Evolutionary conservation across 92 coral and sea anemone genomes (phyloP).

Genomic region (Phenganax subtilis): DNA sequence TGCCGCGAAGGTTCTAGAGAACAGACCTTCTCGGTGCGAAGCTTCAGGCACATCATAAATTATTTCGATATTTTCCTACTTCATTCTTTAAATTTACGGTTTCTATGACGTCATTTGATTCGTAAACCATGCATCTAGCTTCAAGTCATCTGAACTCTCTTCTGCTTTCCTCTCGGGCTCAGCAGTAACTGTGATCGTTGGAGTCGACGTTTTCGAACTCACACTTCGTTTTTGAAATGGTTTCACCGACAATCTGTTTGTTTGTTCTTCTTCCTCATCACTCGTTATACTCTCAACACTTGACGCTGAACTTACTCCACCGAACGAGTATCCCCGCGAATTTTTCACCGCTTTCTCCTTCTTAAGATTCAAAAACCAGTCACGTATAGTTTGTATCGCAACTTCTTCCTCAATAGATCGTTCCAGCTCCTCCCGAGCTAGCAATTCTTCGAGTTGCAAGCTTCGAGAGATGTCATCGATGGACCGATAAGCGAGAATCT

Average conservation of each 20-base stretch:
- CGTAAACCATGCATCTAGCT: constrained; percentile 34
- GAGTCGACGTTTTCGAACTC: constrained; percentile 14
- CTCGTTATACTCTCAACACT: constrained; percentile 72
- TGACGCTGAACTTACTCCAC: constrained; percentile 62
- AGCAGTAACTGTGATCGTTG: constrained; percentile 11
- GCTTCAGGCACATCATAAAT: no score
- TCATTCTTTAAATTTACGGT: not conserved
- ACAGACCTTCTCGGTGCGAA: no score
- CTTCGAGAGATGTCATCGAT: constrained; percentile 85
- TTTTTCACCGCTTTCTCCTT: constrained; percentile 73
- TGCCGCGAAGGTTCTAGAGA: no score
- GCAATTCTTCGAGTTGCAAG: constrained; percentile 83
- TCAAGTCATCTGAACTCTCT: not conserved
- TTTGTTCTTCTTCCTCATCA: constrained; percentile 62
- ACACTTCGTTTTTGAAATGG: constrained; percentile 28
- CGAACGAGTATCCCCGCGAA: constrained; percentile 55
- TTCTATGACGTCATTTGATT: constrained; percentile 9
- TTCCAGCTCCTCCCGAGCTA: constrained; percentile 90
- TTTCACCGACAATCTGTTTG: constrained; percentile 38
- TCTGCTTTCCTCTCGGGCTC: constrained; percentile 9
- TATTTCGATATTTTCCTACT: not conserved
- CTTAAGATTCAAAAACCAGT: constrained; percentile 82
- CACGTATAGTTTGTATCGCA: constrained; percentile 95
- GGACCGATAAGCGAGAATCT: constrained; percentile 80
- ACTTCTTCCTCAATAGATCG: constrained; percentile 93